Evolutionary conservation across 2,113 vertebrate species (phyloP), one percentile per base, ranked within the genome.

Genomic region (Heptranchias perlo): DNA sequence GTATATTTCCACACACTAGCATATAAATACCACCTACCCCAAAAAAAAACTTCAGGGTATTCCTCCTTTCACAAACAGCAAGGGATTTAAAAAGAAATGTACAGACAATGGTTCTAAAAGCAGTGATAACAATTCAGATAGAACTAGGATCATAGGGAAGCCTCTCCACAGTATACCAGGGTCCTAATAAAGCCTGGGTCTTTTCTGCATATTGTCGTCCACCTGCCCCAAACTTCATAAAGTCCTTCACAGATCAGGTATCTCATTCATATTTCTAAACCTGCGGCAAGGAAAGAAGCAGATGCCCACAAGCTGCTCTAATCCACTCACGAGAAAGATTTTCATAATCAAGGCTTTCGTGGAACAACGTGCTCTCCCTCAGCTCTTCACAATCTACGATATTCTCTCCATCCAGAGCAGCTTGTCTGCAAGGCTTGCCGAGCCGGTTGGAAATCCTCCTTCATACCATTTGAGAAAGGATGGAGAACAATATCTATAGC

Each of bases 181-280:
- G 10, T 58, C 28, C 52, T 35, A 91, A 91, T 58, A 2, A 35
- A 91, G 87, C 28, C 31, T 35, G 14, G 11, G 65, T 3, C 65
- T 28, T 67, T 95, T 18, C 47, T 49, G 39, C 65, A 52, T 16
- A 52, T 21, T 13, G 44, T 69, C 25, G 13, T 94, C 64, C 44
- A 67, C 52, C 52, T n/a, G 58, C 35, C 49, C 35, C 89, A 31
- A 25, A 31, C 23, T 35, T 52, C 86, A 58, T 52, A 52, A 58
- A 1, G 28, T 69, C 67, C 58, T 10, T 95, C 89, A 96, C 96
- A 58, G 96, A 25, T 11, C 65, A 62, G 95, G 96, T 95, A 35
- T 10, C 69, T 35, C 10, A 69, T 69, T 69, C 67, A 69, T 10
- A 73, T 35, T 35, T n/a, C 31, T 35, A 73, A 73, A 73, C 8